phyloP scores from a whole-genome alignment of 1,140 invertebrate species.

The Eufriesea mexicana region DNA sequence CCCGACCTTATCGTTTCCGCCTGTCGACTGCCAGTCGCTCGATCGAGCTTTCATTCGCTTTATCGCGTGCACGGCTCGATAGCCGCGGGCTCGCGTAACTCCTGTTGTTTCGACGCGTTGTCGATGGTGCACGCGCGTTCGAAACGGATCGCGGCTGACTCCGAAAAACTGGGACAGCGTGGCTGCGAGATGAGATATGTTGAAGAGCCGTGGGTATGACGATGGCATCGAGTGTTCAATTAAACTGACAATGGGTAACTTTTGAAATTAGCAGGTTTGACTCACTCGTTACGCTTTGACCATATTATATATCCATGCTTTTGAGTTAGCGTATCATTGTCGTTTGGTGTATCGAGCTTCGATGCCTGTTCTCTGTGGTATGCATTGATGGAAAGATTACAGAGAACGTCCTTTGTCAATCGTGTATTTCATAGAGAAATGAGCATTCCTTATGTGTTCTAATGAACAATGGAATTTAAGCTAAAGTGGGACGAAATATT shows the following conservation, averaged over 20 bases:
- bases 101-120: constrained; percentile 17
- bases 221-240: constrained; percentile 44
- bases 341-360: not conserved
- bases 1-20: constrained; percentile 28
- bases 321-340: not conserved
- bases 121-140: constrained; percentile 25
- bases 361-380: not conserved
- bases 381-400: too few relatives aligned
- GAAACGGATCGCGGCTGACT: not conserved
- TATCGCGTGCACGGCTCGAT: constrained; percentile 18
- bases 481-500: too few relatives aligned
- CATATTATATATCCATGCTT: constrained; percentile 4
- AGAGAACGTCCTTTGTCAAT: too few relatives aligned
- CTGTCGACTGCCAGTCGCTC: constrained; percentile 17
- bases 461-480: too few relatives aligned
- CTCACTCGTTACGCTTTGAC: constrained; percentile 23
- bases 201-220: constrained; percentile 8
- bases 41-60: not conserved
- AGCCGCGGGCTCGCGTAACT: constrained; percentile 20
- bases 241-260: constrained; percentile 43
- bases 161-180: constrained; percentile 29
- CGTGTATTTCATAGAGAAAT: too few relatives aligned
- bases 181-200: not conserved
- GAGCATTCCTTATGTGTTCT: too few relatives aligned
- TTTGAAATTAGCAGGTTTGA: constrained; percentile 6